Conservation (phyloP, 2,888 invertebrate species). For the Cataglyphis livida region DNA sequence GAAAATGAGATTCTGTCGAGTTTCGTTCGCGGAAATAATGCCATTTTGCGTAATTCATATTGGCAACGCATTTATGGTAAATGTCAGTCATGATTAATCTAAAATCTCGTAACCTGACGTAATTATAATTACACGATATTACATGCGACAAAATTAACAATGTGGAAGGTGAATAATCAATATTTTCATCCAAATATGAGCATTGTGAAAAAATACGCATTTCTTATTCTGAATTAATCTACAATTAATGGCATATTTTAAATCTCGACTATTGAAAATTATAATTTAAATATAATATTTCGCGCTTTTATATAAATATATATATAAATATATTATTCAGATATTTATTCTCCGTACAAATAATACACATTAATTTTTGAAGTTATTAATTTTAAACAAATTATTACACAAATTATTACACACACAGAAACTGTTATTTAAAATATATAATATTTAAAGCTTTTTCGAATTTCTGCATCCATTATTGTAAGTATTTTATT, state of each 20-base stretch:
- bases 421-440: background rate
- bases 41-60: conserved; percentile 36
- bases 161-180: background rate
- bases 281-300: background rate
- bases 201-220: background rate
- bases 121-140: conserved; percentile 2
- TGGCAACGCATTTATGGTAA: conserved; percentile 18
- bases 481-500: background rate
- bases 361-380: background rate
- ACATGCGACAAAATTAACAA: background rate
- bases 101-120: conserved; percentile 1
- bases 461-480: background rate
- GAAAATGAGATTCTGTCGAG: background rate
- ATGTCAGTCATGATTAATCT: conserved; percentile 36
- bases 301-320: background rate
- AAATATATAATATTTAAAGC: too few relatives aligned
- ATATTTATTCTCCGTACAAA: background rate
- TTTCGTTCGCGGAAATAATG: background rate
- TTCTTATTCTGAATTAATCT: background rate
- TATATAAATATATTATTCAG: background rate
- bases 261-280: background rate
- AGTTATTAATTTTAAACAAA: background rate
- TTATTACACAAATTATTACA: background rate
- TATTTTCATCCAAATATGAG: background rate
- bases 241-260: background rate